These are phyloP conservation scores for Halcyon chelicuti DNA, from an alignment of 2,797 vertebrate genomes.

Conservation along the genomic window DNA sequence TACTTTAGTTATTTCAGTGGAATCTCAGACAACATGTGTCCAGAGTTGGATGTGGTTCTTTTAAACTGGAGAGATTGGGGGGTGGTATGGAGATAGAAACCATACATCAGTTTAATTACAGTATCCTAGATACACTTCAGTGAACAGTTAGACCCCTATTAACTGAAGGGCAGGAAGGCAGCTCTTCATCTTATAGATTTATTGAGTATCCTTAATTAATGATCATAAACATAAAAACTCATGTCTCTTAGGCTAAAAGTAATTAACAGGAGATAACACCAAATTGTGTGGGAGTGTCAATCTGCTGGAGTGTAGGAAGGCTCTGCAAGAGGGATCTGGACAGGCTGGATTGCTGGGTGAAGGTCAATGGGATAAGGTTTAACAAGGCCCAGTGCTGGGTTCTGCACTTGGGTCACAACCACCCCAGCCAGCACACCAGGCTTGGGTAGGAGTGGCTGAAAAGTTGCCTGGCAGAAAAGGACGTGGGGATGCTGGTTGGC, in stretches of 20 bases:
- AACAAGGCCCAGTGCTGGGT: too few species aligned
- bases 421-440: too few species aligned
- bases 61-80: neutral
- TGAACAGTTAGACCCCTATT: neutral
- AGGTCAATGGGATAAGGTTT: too few species aligned
- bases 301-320: too few species aligned
- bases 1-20: slow-evolving; percentile 10
- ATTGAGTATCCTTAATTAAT: neutral
- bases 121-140: neutral
- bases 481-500: too few species aligned
- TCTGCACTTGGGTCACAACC: too few species aligned
- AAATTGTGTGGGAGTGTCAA: too few species aligned
- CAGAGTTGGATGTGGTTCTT: neutral
- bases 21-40: neutral
- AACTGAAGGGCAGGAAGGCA: neutral
- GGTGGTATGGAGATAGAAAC: neutral
- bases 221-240: neutral
- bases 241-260: neutral
- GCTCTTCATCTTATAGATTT: neutral
- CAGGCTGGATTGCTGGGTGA: too few species aligned
- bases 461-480: too few species aligned
- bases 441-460: too few species aligned
- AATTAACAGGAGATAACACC: neutral
- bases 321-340: too few species aligned
- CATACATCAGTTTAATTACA: neutral